Evolutionary conservation across 2,888 invertebrate species (phyloP), one percentile per base, ranked within the genome.

Genomic region (Trachelus troglodyta): DNA sequence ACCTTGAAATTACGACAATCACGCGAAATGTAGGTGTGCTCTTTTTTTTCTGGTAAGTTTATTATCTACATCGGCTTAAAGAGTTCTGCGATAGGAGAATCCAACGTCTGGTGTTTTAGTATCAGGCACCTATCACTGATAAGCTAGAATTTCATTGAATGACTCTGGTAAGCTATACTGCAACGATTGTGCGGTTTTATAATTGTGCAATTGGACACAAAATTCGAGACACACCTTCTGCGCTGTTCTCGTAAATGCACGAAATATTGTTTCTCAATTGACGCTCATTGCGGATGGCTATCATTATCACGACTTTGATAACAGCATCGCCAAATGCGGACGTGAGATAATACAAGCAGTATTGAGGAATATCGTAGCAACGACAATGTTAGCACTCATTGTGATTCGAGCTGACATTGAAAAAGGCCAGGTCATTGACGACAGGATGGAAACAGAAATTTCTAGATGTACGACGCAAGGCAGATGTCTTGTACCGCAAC

Each of bases 161-260:
- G 56, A 56, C 23, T 15, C 40, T 56, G 9, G 56, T 56, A 23
- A 23, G 6, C 15, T 9, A 23, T 23, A 56, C 6, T 56, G 56
- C 6, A 23, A 56, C 69, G 9, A 56, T 23, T 23, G 40, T 40
- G 80, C 75, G 79, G 73, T 68, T 73, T 78, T 71, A 68, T 76
- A 79, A 75, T 82, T 80, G 76, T 69, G 75, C 74, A 81, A 84
- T 83, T 81, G 78, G 79, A 56, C 15, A 23, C 6, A 23, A 23
- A 23, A 56, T 71, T 15, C 12, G 3, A 30, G 30, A 71, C 11
- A 71, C 31, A 0, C 71, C 30, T 71, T 71, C 30, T 71, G 30
- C 6, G 11, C 11, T 15, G 23, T 71, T 23, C 12, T 30, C 11
- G 34, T 71, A 71, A 71, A 71, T 23, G 12, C 71, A 34, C 71